Conservation (phyloP, 2,888 invertebrate genomes). For the Pristionchus fissidentatus region DNA sequence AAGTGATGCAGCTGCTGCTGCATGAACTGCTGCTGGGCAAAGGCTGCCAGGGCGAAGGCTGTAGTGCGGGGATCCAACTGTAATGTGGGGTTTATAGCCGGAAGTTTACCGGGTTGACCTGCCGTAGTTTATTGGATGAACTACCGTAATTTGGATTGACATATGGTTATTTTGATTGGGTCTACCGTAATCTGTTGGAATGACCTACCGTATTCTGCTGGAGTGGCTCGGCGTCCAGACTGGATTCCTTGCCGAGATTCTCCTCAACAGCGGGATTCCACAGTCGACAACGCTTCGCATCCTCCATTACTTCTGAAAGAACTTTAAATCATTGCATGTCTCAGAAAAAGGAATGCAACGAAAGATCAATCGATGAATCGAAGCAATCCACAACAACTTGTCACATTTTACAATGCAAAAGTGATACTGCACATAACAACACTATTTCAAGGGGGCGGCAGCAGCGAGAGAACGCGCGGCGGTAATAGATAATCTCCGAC, state of each 20-base stretch:
- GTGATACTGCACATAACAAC: too few relatives aligned
- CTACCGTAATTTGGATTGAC: not conserved
- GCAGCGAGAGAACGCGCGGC: too few relatives aligned
- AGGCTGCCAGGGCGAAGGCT: conserved; percentile 15
- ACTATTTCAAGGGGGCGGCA: too few relatives aligned
- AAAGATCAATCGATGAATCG: too few relatives aligned
- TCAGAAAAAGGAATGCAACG: not conserved
- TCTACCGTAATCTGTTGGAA: too few relatives aligned
- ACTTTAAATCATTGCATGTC: not conserved
- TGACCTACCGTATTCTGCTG: not conserved
- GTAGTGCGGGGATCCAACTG: conserved; percentile 53
- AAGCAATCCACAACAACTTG: too few relatives aligned
- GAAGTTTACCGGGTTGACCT: not conserved
- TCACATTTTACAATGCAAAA: too few relatives aligned
- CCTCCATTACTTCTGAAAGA: not conserved
- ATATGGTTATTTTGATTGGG: not conserved
- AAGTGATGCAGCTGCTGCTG: conserved; percentile 60
- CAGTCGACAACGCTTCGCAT: conserved; percentile 61
- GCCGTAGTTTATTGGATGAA: not conserved
- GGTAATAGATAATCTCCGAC: too few relatives aligned
- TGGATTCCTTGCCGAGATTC: conserved; percentile 9
- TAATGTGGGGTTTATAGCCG: conserved; percentile 24
- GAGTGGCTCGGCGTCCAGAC: not conserved
- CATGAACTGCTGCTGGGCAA: conserved; percentile 59
- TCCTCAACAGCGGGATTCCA: conserved; percentile 70